phyloP scores from a whole-genome alignment of 2,113 vertebrate genomes.

The Probosciger aterrimus region DNA sequence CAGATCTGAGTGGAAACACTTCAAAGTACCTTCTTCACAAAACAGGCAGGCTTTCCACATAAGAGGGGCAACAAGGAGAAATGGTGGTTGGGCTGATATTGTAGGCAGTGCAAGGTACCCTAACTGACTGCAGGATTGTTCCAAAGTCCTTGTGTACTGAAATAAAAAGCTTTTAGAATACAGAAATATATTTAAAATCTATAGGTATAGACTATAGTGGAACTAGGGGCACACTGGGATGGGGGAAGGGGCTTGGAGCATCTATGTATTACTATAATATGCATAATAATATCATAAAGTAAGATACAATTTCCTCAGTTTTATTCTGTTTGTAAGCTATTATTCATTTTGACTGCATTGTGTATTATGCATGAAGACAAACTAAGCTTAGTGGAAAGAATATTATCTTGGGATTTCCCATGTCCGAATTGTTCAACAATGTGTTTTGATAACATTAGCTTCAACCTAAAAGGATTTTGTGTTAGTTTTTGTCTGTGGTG shows the following conservation, averaged over 20 bases:
- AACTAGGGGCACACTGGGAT: accelerated
- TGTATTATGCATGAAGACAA: slow-evolving; percentile 53
- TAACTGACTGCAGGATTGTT: not conserved
- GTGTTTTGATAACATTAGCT: not conserved
- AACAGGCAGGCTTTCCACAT: not conserved
- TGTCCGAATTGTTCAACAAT: not conserved
- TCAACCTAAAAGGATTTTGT: not conserved
- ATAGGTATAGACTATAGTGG: not conserved
- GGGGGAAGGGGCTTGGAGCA: not conserved
- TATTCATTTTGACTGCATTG: slow-evolving; percentile 20
- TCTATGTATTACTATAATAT: not conserved
- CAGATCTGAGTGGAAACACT: not conserved
- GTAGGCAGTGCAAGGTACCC: not conserved
- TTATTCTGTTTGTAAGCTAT: slow-evolving; percentile 13
- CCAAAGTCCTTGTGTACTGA: not conserved
- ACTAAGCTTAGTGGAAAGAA: not conserved
- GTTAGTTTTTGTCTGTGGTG: not conserved
- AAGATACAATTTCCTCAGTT: not conserved
- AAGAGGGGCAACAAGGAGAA: not conserved
- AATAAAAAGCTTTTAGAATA: not conserved
- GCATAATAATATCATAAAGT: not conserved
- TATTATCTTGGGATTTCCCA: not conserved
- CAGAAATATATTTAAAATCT: not conserved
- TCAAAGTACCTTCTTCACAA: not conserved
- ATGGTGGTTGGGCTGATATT: not conserved